Evolutionary conservation across 2,888 invertebrate species (phyloP).

Genomic region (Parascotia fuliginaria): DNA sequence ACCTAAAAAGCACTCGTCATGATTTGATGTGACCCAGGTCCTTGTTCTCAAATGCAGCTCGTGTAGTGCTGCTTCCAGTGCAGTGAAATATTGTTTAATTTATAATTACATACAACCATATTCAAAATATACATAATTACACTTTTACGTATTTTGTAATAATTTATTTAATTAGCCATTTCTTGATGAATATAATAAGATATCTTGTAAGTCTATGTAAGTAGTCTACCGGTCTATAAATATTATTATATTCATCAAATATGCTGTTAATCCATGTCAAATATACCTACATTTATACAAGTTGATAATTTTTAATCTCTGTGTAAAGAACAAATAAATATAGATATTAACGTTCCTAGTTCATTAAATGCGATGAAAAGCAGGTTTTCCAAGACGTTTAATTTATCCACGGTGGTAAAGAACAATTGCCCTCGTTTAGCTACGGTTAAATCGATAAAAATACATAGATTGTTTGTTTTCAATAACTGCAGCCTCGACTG

Average conservation of each 20-base stretch:
- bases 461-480: slow-evolving; percentile 32
- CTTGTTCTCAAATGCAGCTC: slow-evolving; percentile 13
- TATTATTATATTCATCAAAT: no score
- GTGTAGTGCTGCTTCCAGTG: neutral
- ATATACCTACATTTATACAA: no score
- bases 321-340: neutral
- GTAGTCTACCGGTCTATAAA: no score
- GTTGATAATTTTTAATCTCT: neutral
- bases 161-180: no score
- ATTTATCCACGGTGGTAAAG: slow-evolving; percentile 32
- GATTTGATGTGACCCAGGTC: slow-evolving; percentile 15
- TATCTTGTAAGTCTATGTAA: no score
- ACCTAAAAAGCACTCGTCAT: slow-evolving; percentile 23
- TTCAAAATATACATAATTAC: no score
- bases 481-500: slow-evolving; percentile 41
- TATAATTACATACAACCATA: no score
- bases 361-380: slow-evolving; percentile 6
- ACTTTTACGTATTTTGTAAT: no score
- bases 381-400: slow-evolving; percentile 35
- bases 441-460: slow-evolving; percentile 39
- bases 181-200: no score
- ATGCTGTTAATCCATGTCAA: no score
- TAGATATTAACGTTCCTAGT: neutral
- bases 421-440: slow-evolving; percentile 22
- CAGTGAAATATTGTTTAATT: no score